These are phyloP conservation scores for Ectemnius continuus DNA, from an alignment of 2,888 invertebrate species.

Conservation along the genomic window DNA sequence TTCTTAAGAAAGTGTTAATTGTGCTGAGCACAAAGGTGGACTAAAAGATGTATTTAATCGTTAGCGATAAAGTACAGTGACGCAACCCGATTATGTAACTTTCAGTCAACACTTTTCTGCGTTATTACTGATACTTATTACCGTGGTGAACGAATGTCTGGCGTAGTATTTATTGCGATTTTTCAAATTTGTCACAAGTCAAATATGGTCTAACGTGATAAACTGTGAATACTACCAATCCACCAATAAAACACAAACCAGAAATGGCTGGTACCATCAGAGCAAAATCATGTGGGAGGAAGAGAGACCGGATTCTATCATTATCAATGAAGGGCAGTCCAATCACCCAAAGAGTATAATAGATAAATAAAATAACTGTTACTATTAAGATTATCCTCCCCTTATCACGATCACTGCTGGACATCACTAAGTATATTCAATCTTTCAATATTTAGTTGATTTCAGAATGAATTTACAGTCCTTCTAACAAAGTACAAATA, in stretches of 20 bases:
- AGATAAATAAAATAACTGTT: conserved; percentile 79
- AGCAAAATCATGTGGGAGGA: conserved; percentile 75
- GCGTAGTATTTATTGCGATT: conserved; percentile 21
- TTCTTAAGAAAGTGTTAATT: not conserved
- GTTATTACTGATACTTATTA: not conserved
- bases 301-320: conserved; percentile 79
- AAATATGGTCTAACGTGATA: conserved; percentile 79
- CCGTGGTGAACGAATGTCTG: not conserved
- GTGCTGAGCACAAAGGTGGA: not conserved
- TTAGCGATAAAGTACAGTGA: not conserved
- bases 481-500: too few relatives aligned
- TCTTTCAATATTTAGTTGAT: too few relatives aligned
- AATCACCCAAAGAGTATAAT: conserved; percentile 84
- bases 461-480: too few relatives aligned
- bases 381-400: conserved; percentile 82
- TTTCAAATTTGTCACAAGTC: conserved; percentile 26
- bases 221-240: conserved; percentile 82
- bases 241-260: conserved; percentile 84
- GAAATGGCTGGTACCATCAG: conserved; percentile 81
- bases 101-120: not conserved
- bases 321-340: conserved; percentile 84
- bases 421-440: conserved; percentile 56
- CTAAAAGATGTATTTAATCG: conserved; percentile 13
- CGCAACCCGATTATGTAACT: conserved; percentile 11
- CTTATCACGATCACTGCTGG: conserved; percentile 79